Percentiles rank a stretch among this genome's conserved stretches.
Evolutionary conservation across 2,888 invertebrate genomes (phyloP).

Genomic region (Dorcus hopei): DNA sequence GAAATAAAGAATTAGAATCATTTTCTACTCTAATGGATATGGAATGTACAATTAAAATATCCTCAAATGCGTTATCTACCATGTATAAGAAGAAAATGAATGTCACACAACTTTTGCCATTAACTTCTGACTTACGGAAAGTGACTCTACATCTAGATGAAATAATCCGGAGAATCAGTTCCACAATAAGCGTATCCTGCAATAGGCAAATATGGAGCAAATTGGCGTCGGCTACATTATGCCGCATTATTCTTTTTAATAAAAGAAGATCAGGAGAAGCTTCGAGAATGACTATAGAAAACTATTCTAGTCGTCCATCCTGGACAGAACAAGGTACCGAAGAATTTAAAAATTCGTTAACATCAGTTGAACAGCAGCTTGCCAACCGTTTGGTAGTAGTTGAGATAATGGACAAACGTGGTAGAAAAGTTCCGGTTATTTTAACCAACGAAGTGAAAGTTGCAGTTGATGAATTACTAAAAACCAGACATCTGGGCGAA

Average conservation of each 20-base stretch:
- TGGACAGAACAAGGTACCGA: conserved; percentile 1
- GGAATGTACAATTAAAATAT: not conserved
- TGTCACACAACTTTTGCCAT: not conserved
- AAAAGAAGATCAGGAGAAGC: conserved; percentile 5
- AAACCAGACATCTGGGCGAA: not conserved
- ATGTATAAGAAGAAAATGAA: not conserved
- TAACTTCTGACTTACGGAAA: not conserved
- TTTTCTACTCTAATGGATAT: not conserved
- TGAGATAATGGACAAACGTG: not conserved
- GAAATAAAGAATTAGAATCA: not conserved
- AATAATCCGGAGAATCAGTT: not conserved
- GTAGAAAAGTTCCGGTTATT: no score
- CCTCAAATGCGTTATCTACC: not conserved
- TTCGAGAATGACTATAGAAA: not conserved
- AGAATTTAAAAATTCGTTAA: conserved; percentile 8
- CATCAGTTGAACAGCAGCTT: conserved; percentile 5
- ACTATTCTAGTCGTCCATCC: not conserved
- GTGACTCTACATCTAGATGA: not conserved
- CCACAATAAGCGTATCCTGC: not conserved
- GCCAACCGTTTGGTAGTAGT: conserved; percentile 3
- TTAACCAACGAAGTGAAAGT: not conserved
- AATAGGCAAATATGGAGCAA: not conserved
- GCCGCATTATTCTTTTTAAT: conserved; percentile 2
- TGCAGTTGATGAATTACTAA: not conserved
- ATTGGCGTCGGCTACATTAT: not conserved